phyloP scores from a whole-genome alignment of 2,113 vertebrate genomes.

The Odocoileus hemionus region DNA sequence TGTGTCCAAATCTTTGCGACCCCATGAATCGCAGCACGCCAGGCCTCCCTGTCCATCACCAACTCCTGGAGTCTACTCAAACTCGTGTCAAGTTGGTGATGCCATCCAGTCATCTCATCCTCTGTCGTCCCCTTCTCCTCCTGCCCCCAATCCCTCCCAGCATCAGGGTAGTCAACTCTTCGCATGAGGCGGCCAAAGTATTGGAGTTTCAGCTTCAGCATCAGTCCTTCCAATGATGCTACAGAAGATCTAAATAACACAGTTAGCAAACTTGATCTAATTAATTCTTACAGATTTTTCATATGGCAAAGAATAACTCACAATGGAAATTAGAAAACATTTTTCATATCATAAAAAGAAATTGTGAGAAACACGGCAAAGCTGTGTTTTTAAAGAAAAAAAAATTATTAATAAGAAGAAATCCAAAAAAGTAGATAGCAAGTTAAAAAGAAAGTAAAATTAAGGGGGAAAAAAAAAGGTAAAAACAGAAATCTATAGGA shows the following conservation, averaged over 20 bases:
- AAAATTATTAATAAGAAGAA: neutral
- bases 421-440: neutral
- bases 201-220: no score
- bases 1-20: fast-evolving
- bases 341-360: neutral
- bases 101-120: no score
- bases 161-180: no score
- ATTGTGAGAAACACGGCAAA: neutral
- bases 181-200: no score
- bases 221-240: neutral
- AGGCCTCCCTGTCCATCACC: neutral
- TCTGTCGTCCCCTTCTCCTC: no score
- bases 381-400: neutral
- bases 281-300: neutral
- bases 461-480: neutral
- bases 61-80: no score
- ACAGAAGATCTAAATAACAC: neutral
- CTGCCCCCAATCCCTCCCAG: no score
- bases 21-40: fast-evolving
- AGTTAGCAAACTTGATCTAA: neutral
- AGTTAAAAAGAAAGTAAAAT: neutral
- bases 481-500: neutral
- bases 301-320: neutral
- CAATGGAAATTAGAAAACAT: neutral
- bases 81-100: no score